phyloP scores from a whole-genome alignment of 2,797 vertebrate genomes.

The Neosalanx taihuensis region DNA sequence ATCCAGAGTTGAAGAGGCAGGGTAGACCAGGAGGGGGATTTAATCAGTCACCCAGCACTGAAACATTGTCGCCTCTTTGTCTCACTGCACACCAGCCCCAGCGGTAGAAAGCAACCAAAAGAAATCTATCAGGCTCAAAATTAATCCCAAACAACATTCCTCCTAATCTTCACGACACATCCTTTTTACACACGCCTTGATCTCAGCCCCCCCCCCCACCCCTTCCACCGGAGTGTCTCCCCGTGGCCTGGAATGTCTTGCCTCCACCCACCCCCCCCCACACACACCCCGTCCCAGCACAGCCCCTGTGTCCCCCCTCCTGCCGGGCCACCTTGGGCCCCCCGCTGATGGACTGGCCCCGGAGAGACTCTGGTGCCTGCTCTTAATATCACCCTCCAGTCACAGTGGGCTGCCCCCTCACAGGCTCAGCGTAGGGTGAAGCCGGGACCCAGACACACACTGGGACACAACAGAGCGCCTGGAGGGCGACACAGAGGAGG shows the following conservation, averaged over 20 bases:
- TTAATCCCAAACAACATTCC: slow-evolving; percentile 51
- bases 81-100: neutral
- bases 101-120: neutral
- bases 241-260: slow-evolving; percentile 56
- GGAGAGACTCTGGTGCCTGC: slow-evolving; percentile 53
- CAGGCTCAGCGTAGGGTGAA: slow-evolving; percentile 74
- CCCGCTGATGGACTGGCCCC: slow-evolving; percentile 53
- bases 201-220: slow-evolving; percentile 44
- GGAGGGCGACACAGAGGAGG: slow-evolving; percentile 40
- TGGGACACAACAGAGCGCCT: slow-evolving; percentile 28
- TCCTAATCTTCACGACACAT: slow-evolving; percentile 64
- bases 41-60: neutral
- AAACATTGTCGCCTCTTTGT: slow-evolving; percentile 6
- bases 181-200: slow-evolving; percentile 64
- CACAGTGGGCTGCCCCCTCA: slow-evolving; percentile 71
- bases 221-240: slow-evolving; percentile 55
- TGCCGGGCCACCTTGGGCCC: slow-evolving; percentile 36
- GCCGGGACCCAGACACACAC: slow-evolving; percentile 53
- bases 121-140: slow-evolving; percentile 24
- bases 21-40: slow-evolving; percentile 17
- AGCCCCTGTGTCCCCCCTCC: slow-evolving; percentile 39
- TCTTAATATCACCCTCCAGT: slow-evolving; percentile 75
- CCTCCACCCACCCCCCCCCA: slow-evolving; percentile 33
- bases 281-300: slow-evolving; percentile 2
- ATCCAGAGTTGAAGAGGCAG: slow-evolving; percentile 10